Evolutionary conservation across 64 coral and sea anemone species (phyloP).

Genomic region (Platygyra sinensis): DNA sequence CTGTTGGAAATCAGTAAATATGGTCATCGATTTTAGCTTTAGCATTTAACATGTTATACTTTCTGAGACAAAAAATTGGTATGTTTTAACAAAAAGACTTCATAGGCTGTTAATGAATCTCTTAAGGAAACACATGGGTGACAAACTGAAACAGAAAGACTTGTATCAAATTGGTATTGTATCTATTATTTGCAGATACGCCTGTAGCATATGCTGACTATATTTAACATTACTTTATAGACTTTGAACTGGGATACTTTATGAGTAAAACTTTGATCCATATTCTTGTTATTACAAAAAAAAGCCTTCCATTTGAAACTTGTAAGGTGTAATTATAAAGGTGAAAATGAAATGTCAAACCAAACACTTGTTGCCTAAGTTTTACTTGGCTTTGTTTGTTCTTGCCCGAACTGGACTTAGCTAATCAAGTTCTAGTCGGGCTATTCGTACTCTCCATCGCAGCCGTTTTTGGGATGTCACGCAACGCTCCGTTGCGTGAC

Average conservation of each 20-base stretch:
- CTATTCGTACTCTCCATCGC: no score
- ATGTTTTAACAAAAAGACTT: not conserved
- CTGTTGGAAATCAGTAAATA: not conserved
- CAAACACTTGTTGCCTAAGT: no score
- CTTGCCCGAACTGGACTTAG: no score
- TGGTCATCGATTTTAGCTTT: not conserved
- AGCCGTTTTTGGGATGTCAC: no score
- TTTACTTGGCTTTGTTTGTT: no score
- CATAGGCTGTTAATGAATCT: slow-evolving; percentile 7
- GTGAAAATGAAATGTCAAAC: no score
- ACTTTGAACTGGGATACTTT: no score
- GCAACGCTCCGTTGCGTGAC: no score
- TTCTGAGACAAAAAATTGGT: not conserved
- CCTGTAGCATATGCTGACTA: not conserved
- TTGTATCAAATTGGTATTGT: not conserved
- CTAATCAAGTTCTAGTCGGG: no score
- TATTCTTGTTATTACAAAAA: not conserved
- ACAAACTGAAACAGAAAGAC: not conserved
- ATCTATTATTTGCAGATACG: not conserved
- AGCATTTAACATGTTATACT: not conserved
- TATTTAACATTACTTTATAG: no score
- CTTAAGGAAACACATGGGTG: not conserved
- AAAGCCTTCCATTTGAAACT: no score
- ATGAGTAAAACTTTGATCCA: not conserved
- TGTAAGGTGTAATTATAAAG: no score